Evolutionary conservation across 1,140 invertebrate genomes (phyloP).

Genomic region (Andricus grossulariae): DNA sequence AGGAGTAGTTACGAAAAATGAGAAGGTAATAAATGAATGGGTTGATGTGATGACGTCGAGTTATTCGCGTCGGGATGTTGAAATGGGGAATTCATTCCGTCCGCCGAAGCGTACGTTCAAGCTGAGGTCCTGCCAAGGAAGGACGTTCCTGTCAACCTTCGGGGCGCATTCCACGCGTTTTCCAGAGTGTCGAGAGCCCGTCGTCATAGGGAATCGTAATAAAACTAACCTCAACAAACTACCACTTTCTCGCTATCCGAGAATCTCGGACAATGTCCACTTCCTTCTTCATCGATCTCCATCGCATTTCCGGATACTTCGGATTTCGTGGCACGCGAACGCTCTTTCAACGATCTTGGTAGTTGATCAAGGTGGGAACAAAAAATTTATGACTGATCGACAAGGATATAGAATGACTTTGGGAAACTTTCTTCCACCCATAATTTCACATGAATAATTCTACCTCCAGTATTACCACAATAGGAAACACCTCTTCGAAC

Average conservation of each 20-base stretch:
- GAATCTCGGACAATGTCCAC: background rate
- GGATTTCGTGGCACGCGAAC: too few relatives aligned
- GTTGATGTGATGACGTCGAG: constrained; percentile 49
- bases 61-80: constrained; percentile 56
- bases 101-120: background rate
- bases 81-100: constrained; percentile 56
- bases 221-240: constrained; percentile 53
- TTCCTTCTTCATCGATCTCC: constrained; percentile 32
- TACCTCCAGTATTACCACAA: too few relatives aligned
- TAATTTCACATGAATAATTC: too few relatives aligned
- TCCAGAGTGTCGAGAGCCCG: constrained; percentile 57
- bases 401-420: too few relatives aligned
- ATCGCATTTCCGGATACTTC: constrained; percentile 13
- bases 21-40: too few relatives aligned
- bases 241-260: background rate
- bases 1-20: too few relatives aligned
- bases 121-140: constrained; percentile 26
- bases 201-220: constrained; percentile 54
- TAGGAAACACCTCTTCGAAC: background rate
- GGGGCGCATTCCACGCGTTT: constrained; percentile 64
- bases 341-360: too few relatives aligned
- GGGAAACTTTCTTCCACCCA: too few relatives aligned
- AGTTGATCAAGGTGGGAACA: too few relatives aligned
- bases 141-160: background rate
- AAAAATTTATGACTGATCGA: too few relatives aligned